These are phyloP conservation scores for Sphyrna mokarran DNA, from an alignment of 2,113 vertebrate genomes.

Conservation along the genomic window DNA sequence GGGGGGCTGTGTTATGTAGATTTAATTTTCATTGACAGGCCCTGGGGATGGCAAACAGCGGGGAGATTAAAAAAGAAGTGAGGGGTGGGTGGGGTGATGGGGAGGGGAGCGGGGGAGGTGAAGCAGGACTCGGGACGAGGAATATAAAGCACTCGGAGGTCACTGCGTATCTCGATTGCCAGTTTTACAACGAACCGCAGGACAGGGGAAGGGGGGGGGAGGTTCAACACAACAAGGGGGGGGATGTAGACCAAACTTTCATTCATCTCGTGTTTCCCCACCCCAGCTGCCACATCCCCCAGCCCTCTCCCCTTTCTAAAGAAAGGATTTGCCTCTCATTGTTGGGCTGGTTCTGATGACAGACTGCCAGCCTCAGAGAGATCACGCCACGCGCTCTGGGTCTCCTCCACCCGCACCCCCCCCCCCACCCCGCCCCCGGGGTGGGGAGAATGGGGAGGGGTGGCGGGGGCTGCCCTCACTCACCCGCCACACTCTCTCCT, in stretches of 20 bases:
- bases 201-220: neutral
- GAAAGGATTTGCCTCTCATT: neutral
- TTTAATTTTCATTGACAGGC: conserved; percentile 1
- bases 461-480: too few species aligned
- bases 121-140: neutral
- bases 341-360: neutral
- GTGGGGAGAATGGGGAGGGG: too few species aligned
- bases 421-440: neutral
- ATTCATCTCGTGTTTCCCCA: neutral
- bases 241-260: neutral
- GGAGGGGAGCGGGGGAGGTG: neutral
- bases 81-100: too few species aligned
- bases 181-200: neutral
- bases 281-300: too few species aligned
- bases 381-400: neutral
- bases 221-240: conserved; percentile 5
- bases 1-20: conserved; percentile 22
- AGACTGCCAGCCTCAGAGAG: neutral
- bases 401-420: neutral
- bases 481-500: neutral
- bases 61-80: neutral
- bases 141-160: neutral
- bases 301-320: too few species aligned
- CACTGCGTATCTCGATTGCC: conserved; percentile 8
- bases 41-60: neutral